Evolutionary conservation across 2,888 invertebrate genomes (phyloP), one percentile per base, ranked within the genome.

Genomic region (Drosophila aldrichi): DNA sequence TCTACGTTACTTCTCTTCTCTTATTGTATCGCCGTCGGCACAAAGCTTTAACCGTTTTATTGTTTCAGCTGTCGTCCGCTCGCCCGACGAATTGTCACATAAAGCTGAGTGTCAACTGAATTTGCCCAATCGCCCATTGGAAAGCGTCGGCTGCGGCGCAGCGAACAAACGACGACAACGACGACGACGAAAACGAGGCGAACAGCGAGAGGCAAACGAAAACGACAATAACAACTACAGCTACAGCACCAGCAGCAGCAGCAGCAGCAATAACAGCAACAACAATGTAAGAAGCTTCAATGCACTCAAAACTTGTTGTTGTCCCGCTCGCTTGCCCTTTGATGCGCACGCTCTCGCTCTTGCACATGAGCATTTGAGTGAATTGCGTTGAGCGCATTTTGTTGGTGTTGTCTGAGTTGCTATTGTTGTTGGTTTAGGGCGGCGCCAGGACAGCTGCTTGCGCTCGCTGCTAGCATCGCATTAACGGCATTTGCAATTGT

Each of bases 61-160:
- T 62, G 69, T 72, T 58, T 62, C 66, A 57, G 64, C 67, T 76
- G 68, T 69, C 43, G 72, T 83, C 88, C 83, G 89, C 76, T 83
- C 81, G 77, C 88, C 76, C 81, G 87, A 83, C 84, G 77, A 84
- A 70, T 89, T 89, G 88, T 87, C 87, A 81, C 79, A 83, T 79
- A 90, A 91, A 89, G 90, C 83, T 90, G 89, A 79, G 80, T 88
- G 77, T 81, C 77, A 81, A 89, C 89, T 90, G 79, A 82, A 80
- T 74, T 82, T 75, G 73, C 58, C 74, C 71, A 59, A 74, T 69
- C 63, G 71, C 74, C 66, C 70, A 57, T 62, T 60, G 48, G 65
- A 77, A 77, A 77, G 77, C 77, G 71, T 77, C 54, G 79, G 64
- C 78, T 62, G 63, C 64, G 51, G 18, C 52, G 54, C 29, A 22